Conservation (phyloP, 64 coral and sea anemone genomes). For the Porites lutea region DNA sequence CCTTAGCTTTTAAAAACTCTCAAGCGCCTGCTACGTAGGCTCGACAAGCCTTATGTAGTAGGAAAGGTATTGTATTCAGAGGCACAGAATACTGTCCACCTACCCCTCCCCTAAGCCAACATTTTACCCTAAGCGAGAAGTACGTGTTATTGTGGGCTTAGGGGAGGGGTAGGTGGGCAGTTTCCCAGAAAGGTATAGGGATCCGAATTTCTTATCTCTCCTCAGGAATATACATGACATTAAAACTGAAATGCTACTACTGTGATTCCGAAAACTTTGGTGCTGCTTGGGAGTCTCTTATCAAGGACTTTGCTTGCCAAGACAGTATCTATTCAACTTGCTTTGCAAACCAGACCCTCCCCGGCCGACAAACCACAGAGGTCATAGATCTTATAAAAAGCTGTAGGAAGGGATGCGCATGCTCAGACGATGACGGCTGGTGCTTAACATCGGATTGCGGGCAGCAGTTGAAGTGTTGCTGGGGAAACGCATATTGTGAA, state of each 20-base stretch:
- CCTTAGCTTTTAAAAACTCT: too few relatives aligned
- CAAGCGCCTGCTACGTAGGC: too few relatives aligned
- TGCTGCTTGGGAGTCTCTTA: constrained; percentile 67
- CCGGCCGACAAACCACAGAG: constrained; percentile 77
- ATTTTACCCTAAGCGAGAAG: too few relatives aligned
- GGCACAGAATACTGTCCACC: too few relatives aligned
- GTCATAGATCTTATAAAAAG: constrained; percentile 84
- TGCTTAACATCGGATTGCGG: constrained; percentile 57
- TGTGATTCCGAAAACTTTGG: constrained; percentile 88
- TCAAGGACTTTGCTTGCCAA: constrained; percentile 67
- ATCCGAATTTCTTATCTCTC: background rate
- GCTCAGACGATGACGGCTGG: constrained; percentile 79
- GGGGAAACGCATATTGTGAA: constrained; percentile 77
- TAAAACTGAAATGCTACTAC: constrained; percentile 90
- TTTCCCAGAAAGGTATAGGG: background rate
- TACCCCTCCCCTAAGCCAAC: too few relatives aligned
- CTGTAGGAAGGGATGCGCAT: constrained; percentile 70
- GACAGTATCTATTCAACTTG: constrained; percentile 72
- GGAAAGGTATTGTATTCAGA: too few relatives aligned
- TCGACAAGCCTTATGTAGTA: too few relatives aligned
- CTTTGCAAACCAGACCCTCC: constrained; percentile 71
- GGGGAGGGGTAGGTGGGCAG: too few relatives aligned
- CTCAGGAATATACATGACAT: constrained; percentile 73
- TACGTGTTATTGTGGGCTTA: too few relatives aligned
- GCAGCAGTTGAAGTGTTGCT: constrained; percentile 77